A percentile compares a stretch with the other conserved stretches of the same genome.
phyloP scores from a whole-genome alignment of 2,113 vertebrate genomes.

The Corythaeola cristata region DNA sequence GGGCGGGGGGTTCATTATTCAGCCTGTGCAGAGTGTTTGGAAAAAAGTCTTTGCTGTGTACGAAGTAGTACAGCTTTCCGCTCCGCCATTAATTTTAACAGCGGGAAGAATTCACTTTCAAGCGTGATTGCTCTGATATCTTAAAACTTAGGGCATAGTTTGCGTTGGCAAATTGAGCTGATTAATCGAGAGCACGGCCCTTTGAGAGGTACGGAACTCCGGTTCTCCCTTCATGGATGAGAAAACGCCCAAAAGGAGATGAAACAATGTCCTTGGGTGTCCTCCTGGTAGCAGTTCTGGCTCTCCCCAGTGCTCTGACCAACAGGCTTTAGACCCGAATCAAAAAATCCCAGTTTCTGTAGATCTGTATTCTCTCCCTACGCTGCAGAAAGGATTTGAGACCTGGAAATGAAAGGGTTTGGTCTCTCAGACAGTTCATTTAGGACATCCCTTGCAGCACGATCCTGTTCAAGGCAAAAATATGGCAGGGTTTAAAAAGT shows the following conservation, averaged over 20 bases:
- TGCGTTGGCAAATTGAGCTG: background rate
- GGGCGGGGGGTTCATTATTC: background rate
- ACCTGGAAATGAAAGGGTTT: background rate
- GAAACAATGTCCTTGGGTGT: background rate
- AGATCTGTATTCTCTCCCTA: background rate
- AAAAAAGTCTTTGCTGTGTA: background rate
- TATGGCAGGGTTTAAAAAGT: background rate
- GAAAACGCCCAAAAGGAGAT: background rate
- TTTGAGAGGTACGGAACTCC: background rate
- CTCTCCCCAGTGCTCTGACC: background rate
- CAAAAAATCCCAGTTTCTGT: background rate
- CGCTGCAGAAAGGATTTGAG: background rate
- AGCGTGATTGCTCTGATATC: background rate
- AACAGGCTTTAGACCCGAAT: background rate
- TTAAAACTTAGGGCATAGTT: background rate
- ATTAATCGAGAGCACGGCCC: background rate
- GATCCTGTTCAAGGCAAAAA: background rate
- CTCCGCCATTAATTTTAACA: background rate
- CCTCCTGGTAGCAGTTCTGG: background rate
- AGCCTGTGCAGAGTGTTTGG: background rate
- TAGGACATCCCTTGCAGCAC: background rate
- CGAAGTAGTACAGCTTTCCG: background rate
- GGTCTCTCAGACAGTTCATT: background rate
- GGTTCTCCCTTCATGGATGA: background rate
- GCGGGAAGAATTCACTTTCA: background rate